These are phyloP conservation scores for Hermodice carunculata DNA, from an alignment of 2,888 invertebrate genomes.

Conservation along the genomic window DNA sequence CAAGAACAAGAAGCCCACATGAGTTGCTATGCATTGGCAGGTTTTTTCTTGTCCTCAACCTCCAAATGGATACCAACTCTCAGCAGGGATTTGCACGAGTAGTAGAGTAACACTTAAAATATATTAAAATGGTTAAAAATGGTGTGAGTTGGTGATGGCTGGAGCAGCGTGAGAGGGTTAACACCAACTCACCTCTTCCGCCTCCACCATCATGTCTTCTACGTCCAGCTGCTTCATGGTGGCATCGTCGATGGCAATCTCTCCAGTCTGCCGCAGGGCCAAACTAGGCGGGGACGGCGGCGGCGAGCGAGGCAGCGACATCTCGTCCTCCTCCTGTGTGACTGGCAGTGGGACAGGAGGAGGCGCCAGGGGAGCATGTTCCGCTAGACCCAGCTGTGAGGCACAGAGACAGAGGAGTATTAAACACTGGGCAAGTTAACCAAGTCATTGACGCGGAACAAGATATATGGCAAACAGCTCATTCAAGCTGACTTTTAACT, in stretches of 20 bases:
- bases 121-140: too few relatives aligned
- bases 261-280: background rate
- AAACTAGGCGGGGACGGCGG: conserved; percentile 28
- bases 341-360: background rate
- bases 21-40: too few relatives aligned
- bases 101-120: too few relatives aligned
- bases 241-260: conserved; percentile 8
- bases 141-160: background rate
- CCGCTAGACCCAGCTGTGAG: conserved; percentile 22
- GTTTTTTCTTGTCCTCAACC: too few relatives aligned
- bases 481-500: too few relatives aligned
- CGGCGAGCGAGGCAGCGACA: conserved; percentile 28
- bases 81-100: too few relatives aligned
- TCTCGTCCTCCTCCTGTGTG: background rate
- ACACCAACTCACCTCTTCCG: conserved; percentile 30
- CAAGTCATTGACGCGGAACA: too few relatives aligned
- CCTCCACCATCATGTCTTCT: conserved; percentile 28
- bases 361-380: conserved; percentile 1
- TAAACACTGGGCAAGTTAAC: too few relatives aligned
- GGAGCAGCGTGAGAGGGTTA: background rate
- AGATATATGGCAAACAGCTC: too few relatives aligned
- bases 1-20: too few relatives aligned
- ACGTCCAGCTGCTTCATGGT: conserved; percentile 23
- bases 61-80: too few relatives aligned
- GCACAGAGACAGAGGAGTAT: conserved; percentile 47